These are phyloP conservation scores for Panthera tigris DNA, from an alignment of 2,113 vertebrate species.

Conservation along the genomic window DNA sequence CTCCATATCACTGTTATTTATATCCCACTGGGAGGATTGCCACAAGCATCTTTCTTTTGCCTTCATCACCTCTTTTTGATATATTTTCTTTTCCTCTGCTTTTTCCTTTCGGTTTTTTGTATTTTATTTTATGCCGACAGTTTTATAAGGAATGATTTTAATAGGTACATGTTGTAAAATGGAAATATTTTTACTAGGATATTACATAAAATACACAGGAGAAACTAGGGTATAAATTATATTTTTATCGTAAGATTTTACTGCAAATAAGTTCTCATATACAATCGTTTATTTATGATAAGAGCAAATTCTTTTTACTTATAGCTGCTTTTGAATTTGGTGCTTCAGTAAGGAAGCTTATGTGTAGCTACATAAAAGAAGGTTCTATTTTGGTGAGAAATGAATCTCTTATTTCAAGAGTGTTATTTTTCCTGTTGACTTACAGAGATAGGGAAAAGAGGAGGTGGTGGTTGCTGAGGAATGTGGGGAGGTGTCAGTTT, in stretches of 20 bases:
- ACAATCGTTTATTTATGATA: conserved; percentile 81
- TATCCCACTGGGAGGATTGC: conserved; percentile 56
- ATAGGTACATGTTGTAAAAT: conserved; percentile 80
- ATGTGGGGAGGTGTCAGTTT: not conserved
- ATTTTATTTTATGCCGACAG: conserved; percentile 78
- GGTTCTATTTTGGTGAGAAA: conserved; percentile 71
- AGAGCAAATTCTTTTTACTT: conserved; percentile 76
- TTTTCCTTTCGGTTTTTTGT: conserved; percentile 72
- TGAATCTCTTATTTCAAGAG: conserved; percentile 57
- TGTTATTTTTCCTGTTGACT: conserved; percentile 65
- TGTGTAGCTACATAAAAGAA: conserved; percentile 73
- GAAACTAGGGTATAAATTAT: conserved; percentile 77
- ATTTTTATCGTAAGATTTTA: conserved; percentile 79
- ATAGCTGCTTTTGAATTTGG: conserved; percentile 68
- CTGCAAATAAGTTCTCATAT: conserved; percentile 79
- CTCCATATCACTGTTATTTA: conserved; percentile 70
- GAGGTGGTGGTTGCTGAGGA: not conserved
- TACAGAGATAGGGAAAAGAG: not conserved
- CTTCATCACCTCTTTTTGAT: conserved; percentile 69
- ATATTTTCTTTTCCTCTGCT: conserved; percentile 71
- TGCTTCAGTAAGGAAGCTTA: conserved; percentile 64
- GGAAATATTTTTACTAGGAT: conserved; percentile 79
- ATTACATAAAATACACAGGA: conserved; percentile 79
- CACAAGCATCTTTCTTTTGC: conserved; percentile 51
- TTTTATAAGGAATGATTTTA: conserved; percentile 82